These are phyloP conservation scores for Alosa sapidissima DNA, from an alignment of 2,797 vertebrate species.

Conservation along the genomic window DNA sequence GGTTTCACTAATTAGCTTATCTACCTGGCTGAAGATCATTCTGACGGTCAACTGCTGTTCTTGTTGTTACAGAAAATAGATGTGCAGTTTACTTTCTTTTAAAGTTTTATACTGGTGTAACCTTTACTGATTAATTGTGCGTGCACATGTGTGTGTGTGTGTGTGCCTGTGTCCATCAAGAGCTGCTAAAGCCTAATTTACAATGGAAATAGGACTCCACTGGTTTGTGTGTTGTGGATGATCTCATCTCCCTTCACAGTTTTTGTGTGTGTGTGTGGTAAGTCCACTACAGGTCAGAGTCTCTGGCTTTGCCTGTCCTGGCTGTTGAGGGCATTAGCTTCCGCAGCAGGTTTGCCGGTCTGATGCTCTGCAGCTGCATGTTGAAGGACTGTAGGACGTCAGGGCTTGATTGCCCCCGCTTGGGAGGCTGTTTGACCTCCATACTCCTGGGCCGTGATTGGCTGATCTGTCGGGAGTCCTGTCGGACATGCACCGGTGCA, in stretches of 20 bases:
- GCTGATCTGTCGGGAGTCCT: background rate
- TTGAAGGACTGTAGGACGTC: slow-evolving; percentile 57
- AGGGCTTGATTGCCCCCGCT: slow-evolving; percentile 41
- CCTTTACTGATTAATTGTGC: no score
- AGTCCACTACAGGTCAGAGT: background rate
- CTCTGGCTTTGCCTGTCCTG: background rate
- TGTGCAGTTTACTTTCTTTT: background rate
- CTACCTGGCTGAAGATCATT: background rate
- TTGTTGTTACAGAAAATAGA: background rate
- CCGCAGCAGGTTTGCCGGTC: slow-evolving; percentile 68
- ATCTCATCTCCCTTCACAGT: background rate
- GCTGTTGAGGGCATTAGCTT: slow-evolving; percentile 60
- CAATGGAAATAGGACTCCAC: background rate
- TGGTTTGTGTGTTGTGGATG: background rate
- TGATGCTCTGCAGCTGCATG: slow-evolving; percentile 51
- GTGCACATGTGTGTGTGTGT: background rate
- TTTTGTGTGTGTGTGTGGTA: background rate
- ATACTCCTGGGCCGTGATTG: slow-evolving; percentile 21
- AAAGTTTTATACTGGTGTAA: background rate
- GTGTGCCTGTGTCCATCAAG: background rate
- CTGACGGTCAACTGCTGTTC: background rate
- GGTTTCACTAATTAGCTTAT: no score
- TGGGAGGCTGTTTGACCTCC: slow-evolving; percentile 38
- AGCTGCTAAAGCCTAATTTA: background rate
- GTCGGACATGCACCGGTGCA: background rate